These are phyloP conservation scores for Myiotriccus ornatus DNA, from an alignment of 2,797 vertebrate species.

Conservation along the genomic window DNA sequence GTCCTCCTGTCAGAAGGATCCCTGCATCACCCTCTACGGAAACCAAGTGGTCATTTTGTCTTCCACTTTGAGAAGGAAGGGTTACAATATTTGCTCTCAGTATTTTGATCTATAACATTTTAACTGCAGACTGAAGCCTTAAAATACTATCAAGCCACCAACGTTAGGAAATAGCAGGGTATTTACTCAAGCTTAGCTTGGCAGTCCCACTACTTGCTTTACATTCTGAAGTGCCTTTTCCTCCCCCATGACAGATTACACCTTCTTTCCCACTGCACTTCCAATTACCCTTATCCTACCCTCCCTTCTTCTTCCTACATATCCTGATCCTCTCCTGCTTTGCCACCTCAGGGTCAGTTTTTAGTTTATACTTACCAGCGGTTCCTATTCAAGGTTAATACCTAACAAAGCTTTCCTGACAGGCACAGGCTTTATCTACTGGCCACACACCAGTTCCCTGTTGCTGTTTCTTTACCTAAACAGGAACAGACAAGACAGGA, in stretches of 20 bases:
- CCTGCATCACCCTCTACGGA: not conserved
- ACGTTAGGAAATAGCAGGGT: not conserved
- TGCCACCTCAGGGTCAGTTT: not conserved
- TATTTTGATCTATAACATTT: not conserved
- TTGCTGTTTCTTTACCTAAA: not conserved
- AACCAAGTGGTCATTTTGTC: not conserved
- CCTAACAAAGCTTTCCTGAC: not conserved
- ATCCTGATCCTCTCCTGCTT: not conserved
- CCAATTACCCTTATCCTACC: not conserved
- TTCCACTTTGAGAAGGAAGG: not conserved
- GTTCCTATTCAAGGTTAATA: slow-evolving; percentile 4
- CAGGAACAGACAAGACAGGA: not conserved
- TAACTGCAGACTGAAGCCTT: not conserved
- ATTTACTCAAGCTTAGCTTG: not conserved
- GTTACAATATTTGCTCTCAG: not conserved
- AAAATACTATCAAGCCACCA: not conserved
- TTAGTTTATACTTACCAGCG: not conserved
- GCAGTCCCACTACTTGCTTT: not conserved
- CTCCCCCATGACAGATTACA: not conserved
- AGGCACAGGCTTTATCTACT: not conserved
- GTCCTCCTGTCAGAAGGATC: not conserved
- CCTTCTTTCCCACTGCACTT: not conserved
- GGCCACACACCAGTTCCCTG: not conserved
- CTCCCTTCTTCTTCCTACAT: slow-evolving; percentile 18
- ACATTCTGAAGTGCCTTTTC: slow-evolving; percentile 18